Percentiles rank a stretch among this genome's conserved stretches.
These are phyloP conservation scores for Trigoniulus corallinus DNA, from an alignment of 1,140 invertebrate species.

Conservation along the genomic window DNA sequence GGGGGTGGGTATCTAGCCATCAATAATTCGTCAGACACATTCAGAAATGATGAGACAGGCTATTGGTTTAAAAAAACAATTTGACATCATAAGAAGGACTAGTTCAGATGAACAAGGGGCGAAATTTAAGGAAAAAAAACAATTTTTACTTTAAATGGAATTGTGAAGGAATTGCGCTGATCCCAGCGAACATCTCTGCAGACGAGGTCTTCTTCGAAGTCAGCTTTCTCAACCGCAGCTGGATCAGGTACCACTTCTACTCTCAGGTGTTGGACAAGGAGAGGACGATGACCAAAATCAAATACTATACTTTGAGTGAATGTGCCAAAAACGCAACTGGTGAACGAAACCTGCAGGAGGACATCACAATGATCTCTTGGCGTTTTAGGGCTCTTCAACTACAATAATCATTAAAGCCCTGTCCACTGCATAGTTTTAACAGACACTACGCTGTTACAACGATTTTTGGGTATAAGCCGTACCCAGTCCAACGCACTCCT, in stretches of 20 bases:
- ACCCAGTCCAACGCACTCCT: neutral
- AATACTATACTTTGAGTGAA: conserved; percentile 64
- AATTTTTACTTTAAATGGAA: conserved; percentile 35
- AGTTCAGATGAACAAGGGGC: too few species aligned
- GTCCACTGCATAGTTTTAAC: too few species aligned
- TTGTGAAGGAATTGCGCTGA: conserved; percentile 35
- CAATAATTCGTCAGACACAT: neutral
- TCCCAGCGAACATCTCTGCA: conserved; percentile 39
- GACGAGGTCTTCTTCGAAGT: conserved; percentile 24
- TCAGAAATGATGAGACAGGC: too few species aligned
- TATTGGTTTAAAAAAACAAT: neutral
- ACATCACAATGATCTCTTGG: too few species aligned
- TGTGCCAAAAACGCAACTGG: conserved; percentile 56
- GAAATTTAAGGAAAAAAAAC: too few species aligned
- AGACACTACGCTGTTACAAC: too few species aligned
- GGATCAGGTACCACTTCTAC: conserved; percentile 54
- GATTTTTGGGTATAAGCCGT: too few species aligned
- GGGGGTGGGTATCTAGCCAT: neutral
- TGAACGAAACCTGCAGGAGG: conserved; percentile 38
- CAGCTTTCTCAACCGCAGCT: conserved; percentile 48
- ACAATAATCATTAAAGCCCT: too few species aligned
- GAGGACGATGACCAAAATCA: conserved; percentile 52
- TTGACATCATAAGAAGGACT: neutral
- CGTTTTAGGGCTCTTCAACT: too few species aligned
- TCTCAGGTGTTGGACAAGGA: conserved; percentile 50